A percentile compares a stretch with the other conserved stretches of the same genome.
Conservation (phyloP, 2,888 invertebrate genomes). For the Scaptodrosophila latifasciaeformis region DNA sequence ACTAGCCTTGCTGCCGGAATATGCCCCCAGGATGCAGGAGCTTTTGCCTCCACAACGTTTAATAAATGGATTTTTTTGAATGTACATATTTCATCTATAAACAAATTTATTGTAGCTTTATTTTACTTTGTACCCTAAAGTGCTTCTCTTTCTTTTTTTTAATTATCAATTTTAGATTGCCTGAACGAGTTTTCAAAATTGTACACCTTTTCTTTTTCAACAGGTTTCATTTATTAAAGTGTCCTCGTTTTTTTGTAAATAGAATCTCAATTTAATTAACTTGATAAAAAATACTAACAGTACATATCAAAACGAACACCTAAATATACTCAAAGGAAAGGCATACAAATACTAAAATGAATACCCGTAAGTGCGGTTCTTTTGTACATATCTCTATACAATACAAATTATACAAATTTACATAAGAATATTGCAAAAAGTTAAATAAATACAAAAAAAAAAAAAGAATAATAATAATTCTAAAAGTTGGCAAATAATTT, state of each 20-base stretch:
- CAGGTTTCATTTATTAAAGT: conserved; percentile 41
- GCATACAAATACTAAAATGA: conserved; percentile 5
- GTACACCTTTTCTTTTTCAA: not conserved
- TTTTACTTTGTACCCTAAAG: conserved; percentile 15
- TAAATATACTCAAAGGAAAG: conserved; percentile 63
- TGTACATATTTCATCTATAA: too few relatives aligned
- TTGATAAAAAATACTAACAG: conserved; percentile 62
- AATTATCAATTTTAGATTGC: conserved; percentile 19
- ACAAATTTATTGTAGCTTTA: conserved; percentile 1
- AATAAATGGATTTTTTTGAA: too few relatives aligned
- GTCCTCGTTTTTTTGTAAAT: conserved; percentile 41
- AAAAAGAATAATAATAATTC: conserved; percentile 4
- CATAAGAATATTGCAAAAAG: conserved; percentile 1
- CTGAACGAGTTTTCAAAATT: not conserved
- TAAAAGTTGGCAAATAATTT: conserved; percentile 12
- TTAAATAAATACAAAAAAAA: conserved; percentile 17
- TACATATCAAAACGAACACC: conserved; percentile 74
- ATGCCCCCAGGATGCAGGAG: too few relatives aligned
- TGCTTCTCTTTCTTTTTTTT: conserved; percentile 7
- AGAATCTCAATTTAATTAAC: conserved; percentile 34
- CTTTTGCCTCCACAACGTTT: too few relatives aligned
- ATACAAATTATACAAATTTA: conserved; percentile 24
- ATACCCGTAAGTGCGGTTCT: too few relatives aligned
- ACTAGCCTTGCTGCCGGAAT: too few relatives aligned
- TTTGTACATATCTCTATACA: conserved; percentile 63